Evolutionary conservation across 92 coral and sea anemone genomes (phyloP), one percentile per base, ranked within the genome.

Genomic region (Porites cylindrica): DNA sequence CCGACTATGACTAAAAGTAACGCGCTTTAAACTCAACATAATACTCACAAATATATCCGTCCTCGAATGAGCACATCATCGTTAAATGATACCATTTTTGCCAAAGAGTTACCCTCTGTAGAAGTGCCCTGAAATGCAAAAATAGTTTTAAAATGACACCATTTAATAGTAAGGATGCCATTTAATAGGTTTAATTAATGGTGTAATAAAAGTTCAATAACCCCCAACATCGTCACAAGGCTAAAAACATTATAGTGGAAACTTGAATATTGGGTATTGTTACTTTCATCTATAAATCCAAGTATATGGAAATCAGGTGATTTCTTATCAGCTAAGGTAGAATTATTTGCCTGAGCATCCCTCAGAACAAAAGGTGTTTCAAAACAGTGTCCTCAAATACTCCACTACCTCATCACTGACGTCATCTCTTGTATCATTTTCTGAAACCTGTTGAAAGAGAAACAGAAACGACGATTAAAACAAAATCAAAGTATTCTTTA

Each of bases 61-160:
- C 99, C 99, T 71, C 98, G 89, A 32, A 97, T 94, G 43, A 95
- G 93, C 11, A 97, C 99, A 61, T 95, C 99, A 26, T 97, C 98
- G n/a, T 91, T 90, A 51, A 97, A 95, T 14, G 99, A 91, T 58
- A 88, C 90, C 94, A 97, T 90, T 84, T 97, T 97, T 51, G 98
- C 70, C 13, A 93, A 83, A 17, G 97, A 73, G 43, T 93, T 97
- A 43, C 88, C 93, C 13, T 92, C 95, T n/a, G 73, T 17, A 13
- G 82, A 92, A 32, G 87, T 96, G 26, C 79, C 84, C 94, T 94
- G 21, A 2, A 66, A 56, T n/a, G 70, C 79, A 26, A 8, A 74
- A 66, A 12, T 1, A 8, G 9, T 3, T 51, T 54, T 21, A 29
- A 12, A 53, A 10, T 10, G 23, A 16, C 0, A 47, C 66, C 1